Percentiles rank a stretch among this genome's conserved stretches.
These are phyloP conservation scores for Anolis carolinensis DNA, from an alignment of 2,113 vertebrate genomes.

Conservation along the genomic window DNA sequence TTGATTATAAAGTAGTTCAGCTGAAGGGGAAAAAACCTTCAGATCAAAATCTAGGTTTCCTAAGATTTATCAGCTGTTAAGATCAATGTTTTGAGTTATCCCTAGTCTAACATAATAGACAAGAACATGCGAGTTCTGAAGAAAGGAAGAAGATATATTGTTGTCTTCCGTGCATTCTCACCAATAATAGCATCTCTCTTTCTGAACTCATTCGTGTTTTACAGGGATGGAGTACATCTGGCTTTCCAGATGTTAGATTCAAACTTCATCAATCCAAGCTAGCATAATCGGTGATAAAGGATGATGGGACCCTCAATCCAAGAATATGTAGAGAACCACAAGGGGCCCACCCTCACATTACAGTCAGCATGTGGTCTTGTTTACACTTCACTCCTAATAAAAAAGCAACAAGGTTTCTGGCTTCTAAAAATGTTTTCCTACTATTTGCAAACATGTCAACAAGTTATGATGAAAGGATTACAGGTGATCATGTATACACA, in stretches of 20 bases:
- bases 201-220: not conserved
- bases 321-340: not conserved
- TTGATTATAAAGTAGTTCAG: not conserved
- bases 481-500: not conserved
- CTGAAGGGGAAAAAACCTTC: no score
- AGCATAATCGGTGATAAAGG: not conserved
- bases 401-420: not conserved
- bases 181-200: not conserved
- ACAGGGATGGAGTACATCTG: not conserved
- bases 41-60: not conserved
- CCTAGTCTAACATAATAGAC: not conserved
- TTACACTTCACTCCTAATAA: not conserved
- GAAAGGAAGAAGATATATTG: not conserved
- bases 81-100: not conserved
- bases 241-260: not conserved
- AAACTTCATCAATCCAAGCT: not conserved
- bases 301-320: not conserved
- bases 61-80: not conserved
- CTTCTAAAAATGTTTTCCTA: not conserved
- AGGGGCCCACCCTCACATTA: not conserved
- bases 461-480: no score
- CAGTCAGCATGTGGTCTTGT: not conserved
- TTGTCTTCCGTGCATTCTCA: not conserved
- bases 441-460: not conserved
- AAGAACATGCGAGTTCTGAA: accelerated